These are phyloP conservation scores for Sterrhoptilus dennistouni DNA, from an alignment of 2,113 vertebrate genomes.

Conservation along the genomic window DNA sequence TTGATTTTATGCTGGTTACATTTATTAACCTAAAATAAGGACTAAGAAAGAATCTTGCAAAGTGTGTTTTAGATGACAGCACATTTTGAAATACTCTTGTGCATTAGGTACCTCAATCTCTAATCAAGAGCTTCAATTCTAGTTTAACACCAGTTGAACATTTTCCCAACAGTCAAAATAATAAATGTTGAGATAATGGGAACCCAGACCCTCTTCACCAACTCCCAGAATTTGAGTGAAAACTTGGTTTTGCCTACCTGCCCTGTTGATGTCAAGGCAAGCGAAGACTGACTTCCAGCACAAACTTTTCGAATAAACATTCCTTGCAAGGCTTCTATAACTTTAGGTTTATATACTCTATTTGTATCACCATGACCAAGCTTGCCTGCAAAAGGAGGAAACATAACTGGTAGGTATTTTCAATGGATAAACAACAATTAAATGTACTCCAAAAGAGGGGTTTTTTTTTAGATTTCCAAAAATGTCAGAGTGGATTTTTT, in stretches of 20 bases:
- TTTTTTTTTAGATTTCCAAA: not conserved
- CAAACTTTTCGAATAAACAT: slow-evolving; percentile 88
- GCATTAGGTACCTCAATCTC: not conserved
- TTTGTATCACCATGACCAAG: slow-evolving; percentile 87
- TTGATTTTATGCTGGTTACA: not conserved
- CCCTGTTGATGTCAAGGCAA: slow-evolving; percentile 84
- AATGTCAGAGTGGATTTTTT: not conserved
- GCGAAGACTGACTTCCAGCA: slow-evolving; percentile 85
- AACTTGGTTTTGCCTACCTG: slow-evolving; percentile 70
- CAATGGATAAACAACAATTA: not conserved
- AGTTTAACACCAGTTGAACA: not conserved
- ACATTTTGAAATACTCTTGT: not conserved
- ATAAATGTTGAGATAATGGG: not conserved
- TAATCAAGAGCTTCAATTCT: not conserved
- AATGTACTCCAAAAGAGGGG: not conserved
- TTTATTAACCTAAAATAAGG: not conserved
- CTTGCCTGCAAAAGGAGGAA: slow-evolving; percentile 72
- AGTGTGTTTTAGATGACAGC: not conserved
- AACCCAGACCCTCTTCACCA: not conserved
- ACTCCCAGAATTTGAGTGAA: not conserved
- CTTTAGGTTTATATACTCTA: slow-evolving; percentile 87
- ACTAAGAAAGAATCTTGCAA: not conserved
- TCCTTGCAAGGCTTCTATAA: slow-evolving; percentile 86
- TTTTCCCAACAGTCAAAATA: not conserved
- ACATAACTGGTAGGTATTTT: not conserved